These are phyloP conservation scores for Dendrolimus pini DNA, from an alignment of 2,888 invertebrate genomes.

Conservation along the genomic window DNA sequence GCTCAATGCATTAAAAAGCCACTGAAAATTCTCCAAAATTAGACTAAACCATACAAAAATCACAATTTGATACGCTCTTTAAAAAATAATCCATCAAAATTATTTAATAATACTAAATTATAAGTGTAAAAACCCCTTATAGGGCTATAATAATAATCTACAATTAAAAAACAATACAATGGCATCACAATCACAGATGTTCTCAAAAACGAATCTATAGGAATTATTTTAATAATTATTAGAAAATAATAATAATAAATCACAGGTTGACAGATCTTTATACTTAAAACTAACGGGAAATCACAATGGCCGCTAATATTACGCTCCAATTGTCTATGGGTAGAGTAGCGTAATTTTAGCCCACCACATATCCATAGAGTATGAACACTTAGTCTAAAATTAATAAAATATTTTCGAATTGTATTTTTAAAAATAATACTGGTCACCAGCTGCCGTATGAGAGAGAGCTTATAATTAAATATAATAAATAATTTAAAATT, in stretches of 20 bases:
- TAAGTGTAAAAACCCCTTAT: conserved; percentile 45
- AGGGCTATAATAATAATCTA: conserved; percentile 16
- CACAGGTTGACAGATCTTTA: conserved; percentile 58
- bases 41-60: conserved; percentile 30
- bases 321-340: conserved; percentile 7
- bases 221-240: conserved; percentile 55
- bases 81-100: conserved; percentile 25
- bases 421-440: conserved; percentile 41
- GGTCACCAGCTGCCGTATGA: conserved; percentile 28
- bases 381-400: conserved; percentile 11
- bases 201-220: conserved; percentile 51
- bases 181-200: conserved; percentile 67
- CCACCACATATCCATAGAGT: conserved; percentile 8
- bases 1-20: background rate
- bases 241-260: conserved; percentile 59
- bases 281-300: conserved; percentile 55
- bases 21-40: conserved; percentile 1
- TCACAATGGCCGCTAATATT: conserved; percentile 21
- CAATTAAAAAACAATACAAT: conserved; percentile 39
- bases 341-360: conserved; percentile 19
- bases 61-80: conserved; percentile 19
- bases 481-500: conserved; percentile 25
- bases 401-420: conserved; percentile 21
- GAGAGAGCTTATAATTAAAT: conserved; percentile 32
- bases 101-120: conserved; percentile 35